These are phyloP conservation scores for Anguilla obscura DNA, from an alignment of 2,797 vertebrate species.

Conservation along the genomic window DNA sequence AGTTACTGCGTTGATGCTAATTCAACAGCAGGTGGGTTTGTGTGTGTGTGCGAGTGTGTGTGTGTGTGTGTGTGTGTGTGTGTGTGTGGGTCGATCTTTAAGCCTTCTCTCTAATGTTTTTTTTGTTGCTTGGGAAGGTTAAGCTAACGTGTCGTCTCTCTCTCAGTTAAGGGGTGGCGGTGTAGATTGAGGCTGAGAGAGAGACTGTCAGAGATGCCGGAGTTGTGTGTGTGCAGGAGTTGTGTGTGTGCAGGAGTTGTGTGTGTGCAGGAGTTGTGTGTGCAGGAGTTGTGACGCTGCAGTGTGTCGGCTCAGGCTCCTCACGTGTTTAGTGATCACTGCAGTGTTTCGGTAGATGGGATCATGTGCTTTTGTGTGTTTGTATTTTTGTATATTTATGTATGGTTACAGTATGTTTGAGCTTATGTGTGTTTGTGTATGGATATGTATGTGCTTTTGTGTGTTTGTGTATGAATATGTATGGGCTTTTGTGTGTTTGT, in stretches of 20 bases:
- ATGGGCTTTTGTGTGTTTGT: too few species aligned
- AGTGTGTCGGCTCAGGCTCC: background rate
- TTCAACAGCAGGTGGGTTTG: slow-evolving; percentile 39
- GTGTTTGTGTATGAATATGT: background rate
- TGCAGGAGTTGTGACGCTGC: background rate
- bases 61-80: background rate
- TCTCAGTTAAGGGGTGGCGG: background rate
- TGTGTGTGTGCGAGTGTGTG: slow-evolving; percentile 31
- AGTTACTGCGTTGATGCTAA: background rate
- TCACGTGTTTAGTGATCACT: background rate
- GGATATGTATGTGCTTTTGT: background rate
- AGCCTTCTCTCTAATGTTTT: background rate
- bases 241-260: too few species aligned
- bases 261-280: background rate
- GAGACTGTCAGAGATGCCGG: background rate
- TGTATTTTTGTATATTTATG: background rate
- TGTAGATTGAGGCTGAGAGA: background rate
- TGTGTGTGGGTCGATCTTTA: background rate
- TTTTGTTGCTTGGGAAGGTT: background rate
- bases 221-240: background rate
- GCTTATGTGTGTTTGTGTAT: background rate
- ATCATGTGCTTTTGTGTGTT: background rate
- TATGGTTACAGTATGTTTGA: background rate
- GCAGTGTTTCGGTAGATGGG: background rate
- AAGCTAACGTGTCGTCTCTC: background rate